Conservation (phyloP, 2,888 invertebrate genomes). For the Mythimna albipuncta region DNA sequence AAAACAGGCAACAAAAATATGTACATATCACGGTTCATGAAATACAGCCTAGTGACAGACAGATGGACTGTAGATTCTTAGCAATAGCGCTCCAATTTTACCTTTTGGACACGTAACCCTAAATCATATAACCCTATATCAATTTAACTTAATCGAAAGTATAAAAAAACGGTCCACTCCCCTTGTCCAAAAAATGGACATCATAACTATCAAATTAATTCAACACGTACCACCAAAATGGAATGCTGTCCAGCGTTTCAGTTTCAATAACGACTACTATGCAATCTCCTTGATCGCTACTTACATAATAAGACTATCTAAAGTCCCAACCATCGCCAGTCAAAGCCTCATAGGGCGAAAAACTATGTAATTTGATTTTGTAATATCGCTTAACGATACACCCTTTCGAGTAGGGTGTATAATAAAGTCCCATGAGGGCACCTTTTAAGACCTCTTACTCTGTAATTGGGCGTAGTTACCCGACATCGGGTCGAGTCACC, state of each 20-base stretch:
- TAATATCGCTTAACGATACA: constrained; percentile 67
- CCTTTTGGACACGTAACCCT: no score
- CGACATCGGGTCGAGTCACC: constrained; percentile 56
- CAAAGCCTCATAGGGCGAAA: constrained; percentile 55
- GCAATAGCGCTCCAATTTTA: no score
- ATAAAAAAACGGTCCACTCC: background rate
- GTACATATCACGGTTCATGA: no score
- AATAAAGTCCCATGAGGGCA: constrained; percentile 69
- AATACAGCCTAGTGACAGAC: no score
- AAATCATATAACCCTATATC: no score
- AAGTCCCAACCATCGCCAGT: constrained; percentile 35
- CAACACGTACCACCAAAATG: constrained; percentile 27
- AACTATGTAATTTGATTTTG: constrained; percentile 72
- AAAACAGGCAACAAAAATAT: no score
- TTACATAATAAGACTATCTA: constrained; percentile 41
- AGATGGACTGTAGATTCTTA: no score
- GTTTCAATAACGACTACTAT: constrained; percentile 43
- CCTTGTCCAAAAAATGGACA: background rate
- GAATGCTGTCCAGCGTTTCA: constrained; percentile 31
- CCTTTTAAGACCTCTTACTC: constrained; percentile 65
- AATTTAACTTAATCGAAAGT: background rate
- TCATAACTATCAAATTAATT: constrained; percentile 36
- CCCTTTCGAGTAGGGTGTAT: constrained; percentile 67
- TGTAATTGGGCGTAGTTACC: constrained; percentile 61
- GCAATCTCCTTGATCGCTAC: constrained; percentile 46